These are phyloP conservation scores for Crossaster papposus DNA, from an alignment of 53 echinoderm and acorn worm species.

Conservation along the genomic window DNA sequence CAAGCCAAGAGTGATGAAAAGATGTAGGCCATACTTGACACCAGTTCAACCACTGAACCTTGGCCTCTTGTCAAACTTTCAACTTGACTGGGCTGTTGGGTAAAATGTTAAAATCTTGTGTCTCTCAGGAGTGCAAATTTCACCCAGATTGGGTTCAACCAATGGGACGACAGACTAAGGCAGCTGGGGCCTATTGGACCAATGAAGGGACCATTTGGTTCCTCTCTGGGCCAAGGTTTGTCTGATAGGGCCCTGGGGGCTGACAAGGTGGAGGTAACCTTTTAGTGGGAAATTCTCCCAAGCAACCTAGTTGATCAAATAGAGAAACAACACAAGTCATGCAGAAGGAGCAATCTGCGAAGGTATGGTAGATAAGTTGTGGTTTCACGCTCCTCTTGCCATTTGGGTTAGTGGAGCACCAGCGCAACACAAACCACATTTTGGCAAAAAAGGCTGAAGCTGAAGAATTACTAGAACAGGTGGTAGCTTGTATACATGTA, in stretches of 20 bases:
- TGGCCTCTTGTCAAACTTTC: not conserved
- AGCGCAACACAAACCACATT: not conserved
- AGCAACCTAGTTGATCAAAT: not conserved
- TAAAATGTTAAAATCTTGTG: too few species aligned
- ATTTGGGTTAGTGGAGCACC: constrained; percentile 5
- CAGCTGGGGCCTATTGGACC: not conserved
- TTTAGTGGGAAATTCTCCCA: not conserved
- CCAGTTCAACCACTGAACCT: constrained; percentile 26
- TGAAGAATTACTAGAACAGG: not conserved
- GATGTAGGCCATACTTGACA: constrained; percentile 1
- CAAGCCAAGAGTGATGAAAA: constrained; percentile 9
- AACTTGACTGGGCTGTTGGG: not conserved
- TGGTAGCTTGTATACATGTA: not conserved
- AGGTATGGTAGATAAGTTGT: too few species aligned
- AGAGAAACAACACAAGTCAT: constrained; percentile 5
- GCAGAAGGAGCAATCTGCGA: constrained; percentile 10
- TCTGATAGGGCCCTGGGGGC: not conserved
- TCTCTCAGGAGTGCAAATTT: constrained; percentile 29
- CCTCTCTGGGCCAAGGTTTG: not conserved
- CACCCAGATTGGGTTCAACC: constrained; percentile 55
- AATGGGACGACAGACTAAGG: constrained; percentile 25
- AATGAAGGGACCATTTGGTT: constrained; percentile 38
- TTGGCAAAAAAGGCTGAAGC: too few species aligned
- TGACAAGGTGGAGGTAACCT: constrained; percentile 1
- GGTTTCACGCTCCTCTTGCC: not conserved